Evolutionary conservation across 2,888 invertebrate genomes (phyloP).

Genomic region (Dryococelus australis): DNA sequence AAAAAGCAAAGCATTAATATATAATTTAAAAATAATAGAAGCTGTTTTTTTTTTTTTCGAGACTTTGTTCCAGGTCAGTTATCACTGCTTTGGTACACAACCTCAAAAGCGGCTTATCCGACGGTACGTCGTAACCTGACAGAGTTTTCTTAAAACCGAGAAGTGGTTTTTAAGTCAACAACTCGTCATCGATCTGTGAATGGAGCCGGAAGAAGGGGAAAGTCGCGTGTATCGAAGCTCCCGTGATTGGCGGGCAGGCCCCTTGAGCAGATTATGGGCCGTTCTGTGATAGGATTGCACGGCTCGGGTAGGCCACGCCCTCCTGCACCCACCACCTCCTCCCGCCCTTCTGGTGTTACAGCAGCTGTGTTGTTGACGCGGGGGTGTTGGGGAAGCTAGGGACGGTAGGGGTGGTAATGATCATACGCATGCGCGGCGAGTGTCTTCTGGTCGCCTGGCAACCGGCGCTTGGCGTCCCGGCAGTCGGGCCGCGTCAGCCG

Average conservation of each 20-base stretch:
- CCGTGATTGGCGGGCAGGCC: slow-evolving; percentile 34
- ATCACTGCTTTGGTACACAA: too few relatives aligned
- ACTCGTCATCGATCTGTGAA: neutral
- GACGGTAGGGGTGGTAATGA: neutral
- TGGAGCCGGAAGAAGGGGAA: neutral
- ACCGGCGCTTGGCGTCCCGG: neutral
- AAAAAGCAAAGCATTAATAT: too few relatives aligned
- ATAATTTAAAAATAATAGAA: too few relatives aligned
- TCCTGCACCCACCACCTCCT: slow-evolving; percentile 26
- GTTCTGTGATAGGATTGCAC: slow-evolving; percentile 37
- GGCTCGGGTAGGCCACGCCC: slow-evolving; percentile 33
- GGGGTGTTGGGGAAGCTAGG: too few relatives aligned
- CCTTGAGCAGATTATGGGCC: slow-evolving; percentile 32
- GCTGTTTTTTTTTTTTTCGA: too few relatives aligned
- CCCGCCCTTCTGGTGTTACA: neutral
- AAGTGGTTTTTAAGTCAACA: neutral
- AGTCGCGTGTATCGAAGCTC: slow-evolving; percentile 20
- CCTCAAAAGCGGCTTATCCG: too few relatives aligned
- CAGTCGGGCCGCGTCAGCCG: neutral
- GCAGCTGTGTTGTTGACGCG: neutral
- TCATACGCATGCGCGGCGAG: neutral
- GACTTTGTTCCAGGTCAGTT: too few relatives aligned
- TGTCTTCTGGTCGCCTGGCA: neutral
- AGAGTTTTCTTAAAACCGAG: neutral
- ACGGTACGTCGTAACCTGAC: too few relatives aligned